Base-by-base conservation (phyloP, 2,888 invertebrate genomes). In the Ecliptopera silaceata region DNA sequence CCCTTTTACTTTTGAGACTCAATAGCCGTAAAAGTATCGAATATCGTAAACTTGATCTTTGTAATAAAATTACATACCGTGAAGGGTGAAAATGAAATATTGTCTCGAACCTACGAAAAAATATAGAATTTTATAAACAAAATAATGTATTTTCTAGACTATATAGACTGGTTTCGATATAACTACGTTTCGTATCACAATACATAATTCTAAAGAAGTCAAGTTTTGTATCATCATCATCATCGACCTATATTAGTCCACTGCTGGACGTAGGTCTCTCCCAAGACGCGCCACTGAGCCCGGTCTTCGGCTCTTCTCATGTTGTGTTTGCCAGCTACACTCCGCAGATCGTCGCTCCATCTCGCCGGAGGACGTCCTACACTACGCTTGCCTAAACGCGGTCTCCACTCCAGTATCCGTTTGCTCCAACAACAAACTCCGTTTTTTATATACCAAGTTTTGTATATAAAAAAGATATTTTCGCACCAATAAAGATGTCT, bases 21-120 rank as follows among this genome's bases (percentile, higher is more conserved):
- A 84, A 83, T 79, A 78, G 68, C 82, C 82, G 82, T 88, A 86
- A 88, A 86, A 83, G 85, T 84, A 88, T 87, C 77, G 80, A 82
- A 77, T 79, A 74, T 80, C 84, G 77, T 86, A 87, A 86, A 86
- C 79, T 84, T 83, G 77, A 84, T 81, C 84, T 82, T 63, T 49
- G 74, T 82, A 86, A 84, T 88, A 84, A 86, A 86, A 84, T 82
- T 80, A 84, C 83, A 75, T 71, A 75, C 73, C 79, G 74, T 82
- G 72, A 80, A 79, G 76, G 80, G 78, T 66, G 77, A 76, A 83
- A 86, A 85, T 84, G 84, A 84, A 85, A 84, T 83, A 84, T 82
- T 77, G 74, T 74, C 68, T 69, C 65, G 70, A 72, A 72, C 59
- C 17, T 61, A 70, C 72, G 74, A 74, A 73, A 71, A 74, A 72